Conservation (phyloP, 2,113 vertebrate genomes). For the Clarias batrachus region DNA sequence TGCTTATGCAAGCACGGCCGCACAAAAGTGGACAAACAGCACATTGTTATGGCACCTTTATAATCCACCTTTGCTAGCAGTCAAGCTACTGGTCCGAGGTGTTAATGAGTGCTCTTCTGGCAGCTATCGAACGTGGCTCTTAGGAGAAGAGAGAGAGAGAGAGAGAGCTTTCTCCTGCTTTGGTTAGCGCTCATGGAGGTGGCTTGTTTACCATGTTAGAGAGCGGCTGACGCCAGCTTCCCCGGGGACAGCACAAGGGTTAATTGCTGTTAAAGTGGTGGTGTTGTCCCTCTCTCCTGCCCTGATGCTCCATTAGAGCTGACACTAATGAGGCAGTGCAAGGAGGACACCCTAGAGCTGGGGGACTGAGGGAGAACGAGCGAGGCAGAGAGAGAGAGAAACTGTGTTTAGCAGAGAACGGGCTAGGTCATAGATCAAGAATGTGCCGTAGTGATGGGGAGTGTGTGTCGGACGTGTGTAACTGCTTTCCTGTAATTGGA, state of each 20-base stretch:
- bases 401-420: constrained; percentile 36
- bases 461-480: constrained; percentile 33
- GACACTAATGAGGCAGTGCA: constrained; percentile 85
- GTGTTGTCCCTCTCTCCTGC: constrained; percentile 80
- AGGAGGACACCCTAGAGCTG: constrained; percentile 72
- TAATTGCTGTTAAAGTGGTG: constrained; percentile 89
- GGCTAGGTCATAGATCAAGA: constrained; percentile 52
- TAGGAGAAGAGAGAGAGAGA: constrained; percentile 15
- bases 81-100: constrained; percentile 21
- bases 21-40: constrained; percentile 24
- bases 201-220: constrained; percentile 88
- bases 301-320: constrained; percentile 84
- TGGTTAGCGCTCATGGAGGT: constrained; percentile 75
- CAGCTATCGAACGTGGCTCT: constrained; percentile 20
- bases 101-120: constrained; percentile 36
- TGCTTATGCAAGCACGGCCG: constrained; percentile 17
- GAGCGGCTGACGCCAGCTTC: constrained; percentile 82
- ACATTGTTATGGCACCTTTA: constrained; percentile 32
- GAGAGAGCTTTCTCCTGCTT: constrained; percentile 22
- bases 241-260: constrained; percentile 81
- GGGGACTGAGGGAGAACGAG: constrained; percentile 66
- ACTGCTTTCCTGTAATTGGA: constrained; percentile 45
- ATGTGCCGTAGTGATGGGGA: constrained; percentile 25
- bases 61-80: constrained; percentile 35
- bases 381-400: not conserved